Conservation (phyloP, 2,888 invertebrate genomes). For the Agrochola macilenta region DNA sequence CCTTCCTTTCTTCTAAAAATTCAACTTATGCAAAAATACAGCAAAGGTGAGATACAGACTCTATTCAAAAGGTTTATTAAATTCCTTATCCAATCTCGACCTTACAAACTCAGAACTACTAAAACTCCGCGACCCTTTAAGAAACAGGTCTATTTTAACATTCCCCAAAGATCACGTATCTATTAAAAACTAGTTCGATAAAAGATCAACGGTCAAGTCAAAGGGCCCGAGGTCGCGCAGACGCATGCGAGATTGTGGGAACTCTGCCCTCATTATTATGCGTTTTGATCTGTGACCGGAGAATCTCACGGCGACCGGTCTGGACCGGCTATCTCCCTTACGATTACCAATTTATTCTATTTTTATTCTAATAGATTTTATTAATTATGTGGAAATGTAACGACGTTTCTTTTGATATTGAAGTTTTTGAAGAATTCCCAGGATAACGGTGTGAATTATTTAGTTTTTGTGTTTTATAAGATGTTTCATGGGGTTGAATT, state of each 20-base stretch:
- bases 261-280: conserved; percentile 69
- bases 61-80: background rate
- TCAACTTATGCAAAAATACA: too few relatives aligned
- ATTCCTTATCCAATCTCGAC: background rate
- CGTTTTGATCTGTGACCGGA: conserved; percentile 80
- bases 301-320: conserved; percentile 83
- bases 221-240: conserved; percentile 76
- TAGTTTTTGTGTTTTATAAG: conserved; percentile 49
- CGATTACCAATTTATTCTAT: conserved; percentile 76
- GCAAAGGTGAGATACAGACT: too few relatives aligned
- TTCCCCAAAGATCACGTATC: conserved; percentile 45
- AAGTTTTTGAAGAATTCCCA: conserved; percentile 69
- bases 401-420: conserved; percentile 68
- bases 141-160: conserved; percentile 31
- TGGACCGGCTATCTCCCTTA: conserved; percentile 76
- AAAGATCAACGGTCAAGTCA: conserved; percentile 86
- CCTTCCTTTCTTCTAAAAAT: too few relatives aligned
- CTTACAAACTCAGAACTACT: conserved; percentile 2
- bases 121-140: conserved; percentile 29
- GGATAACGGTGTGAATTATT: conserved; percentile 62
- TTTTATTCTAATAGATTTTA: conserved; percentile 79
- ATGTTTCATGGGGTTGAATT: conserved; percentile 42
- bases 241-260: conserved; percentile 82
- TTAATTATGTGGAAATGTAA: conserved; percentile 75
- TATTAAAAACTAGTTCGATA: conserved; percentile 67